phyloP scores from a whole-genome alignment of 2,888 invertebrate species.

The Stegophylla sp. region DNA sequence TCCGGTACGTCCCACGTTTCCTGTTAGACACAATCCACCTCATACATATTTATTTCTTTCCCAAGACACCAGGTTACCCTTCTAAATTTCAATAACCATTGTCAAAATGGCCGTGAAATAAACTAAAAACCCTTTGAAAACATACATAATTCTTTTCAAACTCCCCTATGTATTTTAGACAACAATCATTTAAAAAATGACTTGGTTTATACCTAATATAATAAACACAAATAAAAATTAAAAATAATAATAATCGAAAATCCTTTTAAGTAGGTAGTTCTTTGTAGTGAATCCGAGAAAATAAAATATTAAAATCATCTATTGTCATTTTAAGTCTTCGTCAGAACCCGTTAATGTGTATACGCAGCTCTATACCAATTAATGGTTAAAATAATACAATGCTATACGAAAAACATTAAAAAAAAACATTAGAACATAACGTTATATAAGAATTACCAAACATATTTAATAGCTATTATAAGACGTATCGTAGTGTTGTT shows the following conservation, averaged over 20 bases:
- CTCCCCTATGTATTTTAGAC: slow-evolving; percentile 3
- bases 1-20: slow-evolving; percentile 58
- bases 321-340: not conserved
- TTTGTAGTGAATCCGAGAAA: not conserved
- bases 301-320: not conserved
- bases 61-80: slow-evolving; percentile 46
- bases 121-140: slow-evolving; percentile 18
- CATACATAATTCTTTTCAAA: slow-evolving; percentile 32
- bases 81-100: slow-evolving; percentile 56
- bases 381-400: slow-evolving; percentile 1
- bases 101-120: slow-evolving; percentile 16
- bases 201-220: too few species aligned
- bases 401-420: too few species aligned
- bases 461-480: too few species aligned
- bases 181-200: not conserved
- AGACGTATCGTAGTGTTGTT: too few species aligned
- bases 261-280: not conserved
- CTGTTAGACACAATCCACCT: slow-evolving; percentile 41
- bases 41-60: slow-evolving; percentile 6
- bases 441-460: slow-evolving; percentile 3
- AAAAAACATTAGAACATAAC: slow-evolving; percentile 1
- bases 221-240: too few species aligned
- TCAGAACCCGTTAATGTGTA: not conserved
- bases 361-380: not conserved
- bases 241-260: not conserved